These are phyloP conservation scores for Laothoe populi DNA, from an alignment of 2,888 invertebrate genomes.

Conservation along the genomic window DNA sequence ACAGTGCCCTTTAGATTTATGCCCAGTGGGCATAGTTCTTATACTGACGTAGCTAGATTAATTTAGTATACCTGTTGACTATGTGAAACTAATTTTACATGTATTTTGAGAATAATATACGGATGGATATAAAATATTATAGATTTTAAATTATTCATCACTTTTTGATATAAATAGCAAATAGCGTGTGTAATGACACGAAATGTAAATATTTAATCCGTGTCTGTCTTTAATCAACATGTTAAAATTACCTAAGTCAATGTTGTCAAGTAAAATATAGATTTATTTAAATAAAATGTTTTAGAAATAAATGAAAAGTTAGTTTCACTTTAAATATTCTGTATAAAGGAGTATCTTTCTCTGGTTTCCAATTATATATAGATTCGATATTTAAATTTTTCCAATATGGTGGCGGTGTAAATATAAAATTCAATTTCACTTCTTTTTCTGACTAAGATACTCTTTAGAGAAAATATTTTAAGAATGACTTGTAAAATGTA, in stretches of 20 bases:
- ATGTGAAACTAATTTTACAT: constrained; percentile 28
- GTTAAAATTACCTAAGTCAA: constrained; percentile 1
- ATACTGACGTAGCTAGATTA: constrained; percentile 20
- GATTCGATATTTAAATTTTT: constrained; percentile 2
- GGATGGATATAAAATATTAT: background rate
- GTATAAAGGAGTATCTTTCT: constrained; percentile 70
- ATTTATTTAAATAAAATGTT: background rate
- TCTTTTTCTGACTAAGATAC: constrained; percentile 56
- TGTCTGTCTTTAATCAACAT: too few relatives aligned
- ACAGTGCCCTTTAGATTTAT: constrained; percentile 17
- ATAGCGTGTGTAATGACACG: too few relatives aligned
- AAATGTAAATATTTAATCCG: too few relatives aligned
- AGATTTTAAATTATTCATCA: background rate
- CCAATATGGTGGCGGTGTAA: constrained; percentile 42
- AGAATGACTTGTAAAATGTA: constrained; percentile 49
- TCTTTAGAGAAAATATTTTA: constrained; percentile 48
- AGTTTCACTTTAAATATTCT: constrained; percentile 41
- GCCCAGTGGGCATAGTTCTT: constrained; percentile 21
- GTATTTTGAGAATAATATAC: background rate
- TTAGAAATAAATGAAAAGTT: constrained; percentile 18
- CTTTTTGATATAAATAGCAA: background rate
- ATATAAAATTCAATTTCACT: constrained; percentile 26
- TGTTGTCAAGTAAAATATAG: background rate
- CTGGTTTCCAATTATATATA: constrained; percentile 30
- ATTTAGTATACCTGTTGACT: constrained; percentile 13